A percentile compares a stretch with the other conserved stretches of the same genome.
phyloP scores from a whole-genome alignment of 2,113 vertebrate species.

The Epinephelus moara region DNA sequence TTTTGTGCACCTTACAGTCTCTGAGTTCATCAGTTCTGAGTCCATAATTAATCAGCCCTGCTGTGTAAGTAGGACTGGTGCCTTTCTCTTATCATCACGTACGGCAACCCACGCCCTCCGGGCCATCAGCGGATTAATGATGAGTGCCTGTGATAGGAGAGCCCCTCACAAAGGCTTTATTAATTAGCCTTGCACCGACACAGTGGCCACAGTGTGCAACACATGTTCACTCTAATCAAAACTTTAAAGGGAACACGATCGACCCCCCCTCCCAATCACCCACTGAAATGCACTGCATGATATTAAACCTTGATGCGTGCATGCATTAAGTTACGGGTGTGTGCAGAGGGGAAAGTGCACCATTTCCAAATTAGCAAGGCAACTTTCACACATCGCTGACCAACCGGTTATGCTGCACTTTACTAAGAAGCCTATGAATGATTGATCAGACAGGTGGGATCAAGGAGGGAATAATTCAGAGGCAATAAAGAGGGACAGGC shows the following conservation, averaged over 20 bases:
- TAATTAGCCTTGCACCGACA: conserved; percentile 60
- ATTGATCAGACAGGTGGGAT: conserved; percentile 79
- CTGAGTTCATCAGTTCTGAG: conserved; percentile 54
- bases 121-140: conserved; percentile 71
- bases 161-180: conserved; percentile 56
- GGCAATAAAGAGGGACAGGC: conserved; percentile 17
- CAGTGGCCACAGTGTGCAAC: conserved; percentile 59
- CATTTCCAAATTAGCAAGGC: conserved; percentile 48
- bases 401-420: conserved; percentile 48
- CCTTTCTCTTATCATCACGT: conserved; percentile 60
- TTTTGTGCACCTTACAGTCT: conserved; percentile 18
- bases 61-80: conserved; percentile 60
- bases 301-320: conserved; percentile 37
- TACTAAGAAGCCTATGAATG: conserved; percentile 50
- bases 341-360: conserved; percentile 36
- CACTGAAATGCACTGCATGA: conserved; percentile 20
- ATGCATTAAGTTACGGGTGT: conserved; percentile 43
- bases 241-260: conserved; percentile 67
- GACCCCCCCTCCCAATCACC: conserved; percentile 43
- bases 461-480: conserved; percentile 19
- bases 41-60: conserved; percentile 61
- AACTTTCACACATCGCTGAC: conserved; percentile 67
- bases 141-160: conserved; percentile 60
- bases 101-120: conserved; percentile 73
- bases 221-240: conserved; percentile 72